A percentile compares a stretch with the other conserved stretches of the same genome.
Evolutionary conservation across 1,140 invertebrate species (phyloP).

Genomic region (Pissodes strobi): DNA sequence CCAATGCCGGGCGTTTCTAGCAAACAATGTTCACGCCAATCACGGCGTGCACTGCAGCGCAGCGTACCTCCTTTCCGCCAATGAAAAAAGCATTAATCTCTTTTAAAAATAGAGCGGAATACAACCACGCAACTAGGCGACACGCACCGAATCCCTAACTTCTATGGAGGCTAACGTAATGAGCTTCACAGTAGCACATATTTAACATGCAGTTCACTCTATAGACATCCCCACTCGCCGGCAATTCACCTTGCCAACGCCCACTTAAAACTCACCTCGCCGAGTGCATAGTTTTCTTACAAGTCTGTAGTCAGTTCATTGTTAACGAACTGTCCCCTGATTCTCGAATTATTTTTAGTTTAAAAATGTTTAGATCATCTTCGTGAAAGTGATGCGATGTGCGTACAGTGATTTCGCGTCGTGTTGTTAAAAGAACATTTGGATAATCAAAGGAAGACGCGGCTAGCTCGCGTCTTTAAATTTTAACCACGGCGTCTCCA

Average conservation of each 20-base stretch:
- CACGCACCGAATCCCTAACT: conserved; percentile 49
- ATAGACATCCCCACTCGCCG: conserved; percentile 51
- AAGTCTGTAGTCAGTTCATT: conserved; percentile 42
- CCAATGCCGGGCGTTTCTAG: conserved; percentile 52
- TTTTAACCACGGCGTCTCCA: conserved; percentile 55
- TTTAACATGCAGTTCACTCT: conserved; percentile 58
- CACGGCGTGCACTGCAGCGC: conserved; percentile 28
- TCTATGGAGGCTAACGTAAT: conserved; percentile 53
- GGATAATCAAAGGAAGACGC: too few relatives aligned
- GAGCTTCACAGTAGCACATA: conserved; percentile 56
- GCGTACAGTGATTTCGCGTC: conserved; percentile 23
- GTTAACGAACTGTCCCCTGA: conserved; percentile 33
- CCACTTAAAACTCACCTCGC: conserved; percentile 42
- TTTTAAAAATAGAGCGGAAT: conserved; percentile 56
- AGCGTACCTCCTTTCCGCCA: conserved; percentile 53
- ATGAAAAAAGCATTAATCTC: conserved; percentile 58
- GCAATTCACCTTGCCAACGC: conserved; percentile 46
- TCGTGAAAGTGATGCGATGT: conserved; percentile 41
- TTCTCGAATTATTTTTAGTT: conserved; percentile 1
- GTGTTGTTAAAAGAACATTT: conserved; percentile 11
- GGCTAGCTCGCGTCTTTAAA: conserved; percentile 48
- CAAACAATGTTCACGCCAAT: conserved; percentile 47
- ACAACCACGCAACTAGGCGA: conserved; percentile 50
- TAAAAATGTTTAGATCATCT: background rate
- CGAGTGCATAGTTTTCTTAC: conserved; percentile 33